A percentile compares a stretch with the other conserved stretches of the same genome.
Conservation (phyloP, 1,140 invertebrate genomes). For the Saccostrea cuccullata region DNA sequence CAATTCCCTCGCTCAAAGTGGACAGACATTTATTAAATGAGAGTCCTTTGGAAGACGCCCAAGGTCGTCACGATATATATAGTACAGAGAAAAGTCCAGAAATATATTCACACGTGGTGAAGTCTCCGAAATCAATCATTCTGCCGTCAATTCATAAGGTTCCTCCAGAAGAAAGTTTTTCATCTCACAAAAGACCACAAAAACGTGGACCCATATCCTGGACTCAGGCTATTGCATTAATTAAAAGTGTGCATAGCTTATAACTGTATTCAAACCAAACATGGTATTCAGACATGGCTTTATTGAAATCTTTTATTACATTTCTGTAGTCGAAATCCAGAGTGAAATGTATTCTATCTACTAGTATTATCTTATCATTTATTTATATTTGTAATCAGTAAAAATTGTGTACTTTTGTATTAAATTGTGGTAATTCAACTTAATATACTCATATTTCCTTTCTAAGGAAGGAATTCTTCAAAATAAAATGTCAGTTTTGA, state of each 20-base stretch:
- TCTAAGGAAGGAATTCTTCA: too few relatives aligned
- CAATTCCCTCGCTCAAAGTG: neutral
- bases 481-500: too few relatives aligned
- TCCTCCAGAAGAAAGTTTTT: neutral
- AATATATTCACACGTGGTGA: neutral
- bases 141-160: neutral
- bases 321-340: too few relatives aligned
- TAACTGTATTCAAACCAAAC: neutral
- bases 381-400: too few relatives aligned
- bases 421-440: too few relatives aligned
- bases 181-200: neutral
- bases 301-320: neutral
- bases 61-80: neutral
- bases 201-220: neutral
- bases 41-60: neutral
- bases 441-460: too few relatives aligned
- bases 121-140: neutral
- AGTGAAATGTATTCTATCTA: too few relatives aligned
- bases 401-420: too few relatives aligned
- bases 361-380: too few relatives aligned
- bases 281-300: neutral
- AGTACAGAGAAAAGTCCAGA: neutral
- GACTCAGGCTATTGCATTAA: constrained; percentile 12
- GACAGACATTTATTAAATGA: neutral
- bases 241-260: constrained; percentile 1